A percentile compares a stretch with the other conserved stretches of the same genome.
Evolutionary conservation across 2,797 vertebrate species (phyloP).

Genomic region (Linurgus olivaceus): DNA sequence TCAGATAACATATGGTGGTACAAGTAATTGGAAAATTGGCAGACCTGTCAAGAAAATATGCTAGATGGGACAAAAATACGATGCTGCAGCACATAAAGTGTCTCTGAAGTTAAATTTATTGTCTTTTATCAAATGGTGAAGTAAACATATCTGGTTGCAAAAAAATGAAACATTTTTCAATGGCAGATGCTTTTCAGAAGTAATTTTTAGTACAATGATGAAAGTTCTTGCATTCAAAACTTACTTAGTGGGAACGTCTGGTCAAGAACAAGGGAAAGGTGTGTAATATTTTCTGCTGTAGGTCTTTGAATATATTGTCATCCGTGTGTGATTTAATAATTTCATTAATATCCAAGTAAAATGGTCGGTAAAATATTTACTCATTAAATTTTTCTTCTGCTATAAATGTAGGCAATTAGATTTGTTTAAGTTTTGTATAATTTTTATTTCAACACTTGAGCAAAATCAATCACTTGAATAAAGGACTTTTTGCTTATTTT

Average conservation of each 20-base stretch:
- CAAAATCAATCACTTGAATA: not conserved
- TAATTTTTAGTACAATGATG: slow-evolving; percentile 72
- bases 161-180: slow-evolving; percentile 79
- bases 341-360: not conserved
- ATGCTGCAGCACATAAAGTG: slow-evolving; percentile 81
- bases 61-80: slow-evolving; percentile 84
- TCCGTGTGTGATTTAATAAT: not conserved
- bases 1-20: slow-evolving; percentile 89
- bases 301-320: not conserved
- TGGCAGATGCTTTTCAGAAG: slow-evolving; percentile 77
- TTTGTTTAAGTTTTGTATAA: not conserved
- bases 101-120: slow-evolving; percentile 86
- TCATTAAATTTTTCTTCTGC: not conserved
- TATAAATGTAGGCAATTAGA: not conserved
- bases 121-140: slow-evolving; percentile 77
- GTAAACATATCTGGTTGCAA: slow-evolving; percentile 77
- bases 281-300: not conserved
- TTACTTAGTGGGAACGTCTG: slow-evolving; percentile 61
- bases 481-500: not conserved
- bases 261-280: slow-evolving; percentile 14
- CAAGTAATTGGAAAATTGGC: slow-evolving; percentile 98
- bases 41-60: slow-evolving; percentile 90
- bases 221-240: slow-evolving; percentile 73
- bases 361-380: not conserved
- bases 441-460: not conserved